Base-by-base conservation (phyloP, 2,797 vertebrate genomes). In the Cossypha polioptera region DNA sequence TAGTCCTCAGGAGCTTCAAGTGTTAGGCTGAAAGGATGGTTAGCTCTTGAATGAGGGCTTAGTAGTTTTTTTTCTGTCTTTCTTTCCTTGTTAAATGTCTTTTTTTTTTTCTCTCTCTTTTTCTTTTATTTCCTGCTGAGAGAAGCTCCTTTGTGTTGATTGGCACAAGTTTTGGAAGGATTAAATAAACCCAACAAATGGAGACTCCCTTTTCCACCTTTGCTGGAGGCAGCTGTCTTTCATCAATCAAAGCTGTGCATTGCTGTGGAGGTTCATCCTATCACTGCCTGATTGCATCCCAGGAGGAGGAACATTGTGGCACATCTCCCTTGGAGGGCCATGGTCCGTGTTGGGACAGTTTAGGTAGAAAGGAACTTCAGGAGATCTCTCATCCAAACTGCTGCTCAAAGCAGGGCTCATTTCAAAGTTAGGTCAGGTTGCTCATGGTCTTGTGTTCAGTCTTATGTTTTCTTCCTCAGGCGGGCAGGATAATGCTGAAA, bases 151-250 rank as follows among this genome's bases (percentile, higher is more conserved):
- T 92, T 91, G 79, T 87, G 85, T 89, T 93, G 86, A 74, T 63
- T 96, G 95, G 80, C 91, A 88, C 58, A 81, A 76, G 40, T 83
- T 87, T 94, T 80, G 57, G 57, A 67, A 76, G 84, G 92, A 95
- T 96, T 94, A 95, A 95, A 89, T 77, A 93, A 90, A 90, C 33
- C n/a, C 20, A 86, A 20, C 28, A 79, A 91, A 78, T 78, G 62
- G 69, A 91, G 80, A 79, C 66, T 65, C 54, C 66, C 57, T 92
- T 86, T 93, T 84, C 71, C 75, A 94, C 80, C 53, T 91, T 96
- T 0, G 24, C 95, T 92, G 88, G 59, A 96, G 95, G 89, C 75
- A 92, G 65, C 65, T 79, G 80, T 84, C 86, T 94, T 92, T 95
- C 87, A 88, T 40, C 77, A 84, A 6, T 88, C 45, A 71, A 79